Conservation (phyloP, 2,113 vertebrate species). For the Melanerpes aurifrons region DNA sequence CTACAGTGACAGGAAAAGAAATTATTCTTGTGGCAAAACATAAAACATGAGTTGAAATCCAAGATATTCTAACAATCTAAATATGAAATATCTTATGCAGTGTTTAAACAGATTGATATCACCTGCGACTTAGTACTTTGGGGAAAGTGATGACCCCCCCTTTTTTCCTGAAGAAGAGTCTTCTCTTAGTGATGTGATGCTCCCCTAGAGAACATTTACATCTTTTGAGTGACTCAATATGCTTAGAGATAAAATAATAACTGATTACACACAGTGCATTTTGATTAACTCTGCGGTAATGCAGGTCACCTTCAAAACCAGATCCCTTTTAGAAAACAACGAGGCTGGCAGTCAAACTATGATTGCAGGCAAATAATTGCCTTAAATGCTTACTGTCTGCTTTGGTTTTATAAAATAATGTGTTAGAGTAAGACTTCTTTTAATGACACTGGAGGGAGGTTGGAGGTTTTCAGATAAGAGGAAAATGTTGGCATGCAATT, state of each 20-base stretch:
- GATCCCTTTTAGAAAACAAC: slow-evolving; percentile 3
- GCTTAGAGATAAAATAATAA: slow-evolving; percentile 70
- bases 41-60: neutral
- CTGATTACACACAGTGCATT: slow-evolving; percentile 48
- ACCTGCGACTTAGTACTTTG: neutral
- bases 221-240: slow-evolving; percentile 44
- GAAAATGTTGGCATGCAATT: slow-evolving; percentile 16
- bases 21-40: neutral
- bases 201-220: slow-evolving; percentile 26
- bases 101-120: slow-evolving; percentile 9
- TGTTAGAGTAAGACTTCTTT: neutral
- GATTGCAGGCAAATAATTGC: neutral
- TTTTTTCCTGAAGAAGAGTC: neutral
- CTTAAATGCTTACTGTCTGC: neutral
- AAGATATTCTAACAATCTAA: neutral
- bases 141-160: neutral
- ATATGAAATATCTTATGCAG: neutral
- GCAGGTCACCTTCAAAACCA: slow-evolving; percentile 67
- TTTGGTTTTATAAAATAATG: slow-evolving; percentile 22
- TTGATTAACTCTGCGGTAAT: slow-evolving; percentile 63
- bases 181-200: neutral
- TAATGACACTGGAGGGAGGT: neutral
- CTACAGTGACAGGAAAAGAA: slow-evolving; percentile 1
- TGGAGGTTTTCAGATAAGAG: slow-evolving; percentile 15
- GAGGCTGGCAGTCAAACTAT: neutral